phyloP scores from a whole-genome alignment of 2,888 invertebrate species.

The Tortrix viridana region DNA sequence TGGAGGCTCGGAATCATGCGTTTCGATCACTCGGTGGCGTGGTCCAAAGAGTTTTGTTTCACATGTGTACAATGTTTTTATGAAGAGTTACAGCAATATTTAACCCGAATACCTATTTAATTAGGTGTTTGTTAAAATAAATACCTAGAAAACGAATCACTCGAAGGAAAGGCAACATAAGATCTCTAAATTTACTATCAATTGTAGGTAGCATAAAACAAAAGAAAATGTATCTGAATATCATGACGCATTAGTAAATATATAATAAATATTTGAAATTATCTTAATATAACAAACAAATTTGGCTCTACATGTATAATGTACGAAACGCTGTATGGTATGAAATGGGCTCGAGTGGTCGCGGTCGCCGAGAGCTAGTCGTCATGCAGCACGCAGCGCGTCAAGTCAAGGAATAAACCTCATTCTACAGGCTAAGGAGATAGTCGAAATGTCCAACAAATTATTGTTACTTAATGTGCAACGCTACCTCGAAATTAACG shows the following conservation, averaged over 20 bases:
- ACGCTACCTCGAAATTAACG: constrained; percentile 60
- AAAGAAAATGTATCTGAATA: constrained; percentile 6
- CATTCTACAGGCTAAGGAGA: constrained; percentile 70
- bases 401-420: constrained; percentile 64
- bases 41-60: constrained; percentile 77
- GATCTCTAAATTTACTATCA: constrained; percentile 13
- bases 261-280: constrained; percentile 9
- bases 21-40: constrained; percentile 84
- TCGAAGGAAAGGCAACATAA: constrained; percentile 42
- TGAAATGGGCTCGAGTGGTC: constrained; percentile 6
- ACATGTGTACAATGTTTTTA: constrained; percentile 76
- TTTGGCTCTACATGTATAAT: constrained; percentile 5
- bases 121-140: constrained; percentile 38
- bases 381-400: constrained; percentile 75
- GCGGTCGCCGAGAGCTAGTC: constrained; percentile 41
- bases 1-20: constrained; percentile 83
- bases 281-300: constrained; percentile 15
- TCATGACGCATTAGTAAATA: constrained; percentile 1
- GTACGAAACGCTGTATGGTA: too few relatives aligned
- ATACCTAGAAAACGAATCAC: constrained; percentile 44
- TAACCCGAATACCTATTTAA: constrained; percentile 57
- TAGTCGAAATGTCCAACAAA: constrained; percentile 61
- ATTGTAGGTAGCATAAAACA: constrained; percentile 19
- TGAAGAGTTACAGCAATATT: constrained; percentile 58
- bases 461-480: constrained; percentile 62